Percentiles rank a stretch among this genome's conserved stretches.
phyloP scores from a whole-genome alignment of 2,113 vertebrate species.

The Sialia sialis region DNA sequence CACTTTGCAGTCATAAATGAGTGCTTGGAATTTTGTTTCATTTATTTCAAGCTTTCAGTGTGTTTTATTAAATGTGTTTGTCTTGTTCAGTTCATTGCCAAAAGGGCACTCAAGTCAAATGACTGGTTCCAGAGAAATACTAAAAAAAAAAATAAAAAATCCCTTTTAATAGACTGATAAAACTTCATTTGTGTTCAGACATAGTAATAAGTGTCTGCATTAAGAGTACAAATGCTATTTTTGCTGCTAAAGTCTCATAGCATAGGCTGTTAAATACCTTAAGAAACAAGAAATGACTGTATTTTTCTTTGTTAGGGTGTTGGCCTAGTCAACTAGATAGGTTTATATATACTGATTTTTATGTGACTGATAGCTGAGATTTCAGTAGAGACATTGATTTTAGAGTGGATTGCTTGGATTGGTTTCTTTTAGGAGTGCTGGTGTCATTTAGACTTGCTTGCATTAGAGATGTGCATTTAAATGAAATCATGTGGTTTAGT shows the following conservation, averaged over 20 bases:
- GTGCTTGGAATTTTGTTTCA: neutral
- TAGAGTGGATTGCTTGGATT: neutral
- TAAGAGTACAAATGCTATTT: neutral
- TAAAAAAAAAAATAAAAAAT: neutral
- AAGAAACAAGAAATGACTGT: neutral
- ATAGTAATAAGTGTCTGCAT: neutral
- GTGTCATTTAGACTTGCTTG: neutral
- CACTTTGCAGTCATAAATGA: neutral
- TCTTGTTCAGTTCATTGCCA: neutral
- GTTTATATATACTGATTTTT: neutral
- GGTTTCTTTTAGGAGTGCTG: neutral
- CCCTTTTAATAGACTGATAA: neutral
- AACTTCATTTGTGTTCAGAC: neutral
- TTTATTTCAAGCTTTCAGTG: neutral
- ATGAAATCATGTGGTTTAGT: neutral
- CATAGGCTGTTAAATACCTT: neutral
- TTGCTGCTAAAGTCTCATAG: neutral
- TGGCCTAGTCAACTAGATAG: neutral
- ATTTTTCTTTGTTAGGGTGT: neutral
- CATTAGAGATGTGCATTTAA: neutral
- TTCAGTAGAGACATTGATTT: neutral
- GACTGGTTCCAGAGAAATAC: neutral
- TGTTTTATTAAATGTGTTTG: neutral
- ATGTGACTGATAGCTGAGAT: neutral
- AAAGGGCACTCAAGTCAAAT: neutral